Conservation (phyloP, 2,888 invertebrate species). For the Drosophila infuscata region DNA sequence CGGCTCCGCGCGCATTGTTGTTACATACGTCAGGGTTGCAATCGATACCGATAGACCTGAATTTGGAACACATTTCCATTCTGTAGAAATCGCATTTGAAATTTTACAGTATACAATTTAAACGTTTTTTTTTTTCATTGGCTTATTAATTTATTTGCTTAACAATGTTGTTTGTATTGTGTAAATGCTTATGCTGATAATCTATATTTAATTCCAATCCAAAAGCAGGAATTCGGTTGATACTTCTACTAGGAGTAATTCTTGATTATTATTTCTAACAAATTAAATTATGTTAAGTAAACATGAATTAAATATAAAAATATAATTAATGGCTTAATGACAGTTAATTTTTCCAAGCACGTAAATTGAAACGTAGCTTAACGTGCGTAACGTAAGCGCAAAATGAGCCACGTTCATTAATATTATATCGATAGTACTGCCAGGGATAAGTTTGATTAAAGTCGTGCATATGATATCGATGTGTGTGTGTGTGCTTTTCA, state of each 20-base stretch:
- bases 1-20: constrained; percentile 51
- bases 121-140: not conserved
- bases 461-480: constrained; percentile 29
- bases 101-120: not conserved
- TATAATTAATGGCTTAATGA: not conserved
- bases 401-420: not conserved
- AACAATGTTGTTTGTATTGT: not conserved
- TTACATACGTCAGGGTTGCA: constrained; percentile 18
- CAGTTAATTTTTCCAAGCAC: not conserved
- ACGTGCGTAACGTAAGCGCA: constrained; percentile 17
- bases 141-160: not conserved
- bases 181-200: not conserved
- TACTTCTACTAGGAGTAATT: not conserved
- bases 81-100: not conserved
- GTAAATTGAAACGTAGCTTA: not conserved
- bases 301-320: not conserved
- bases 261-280: not conserved
- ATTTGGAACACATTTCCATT: not conserved
- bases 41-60: constrained; percentile 5
- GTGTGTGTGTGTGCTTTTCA: constrained; percentile 15
- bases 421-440: constrained; percentile 28
- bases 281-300: not conserved
- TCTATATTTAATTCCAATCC: not conserved
- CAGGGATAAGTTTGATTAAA: constrained; percentile 19
- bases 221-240: not conserved